These are phyloP conservation scores for Dasyprocta punctata DNA, from an alignment of 2,113 vertebrate species.

Conservation along the genomic window DNA sequence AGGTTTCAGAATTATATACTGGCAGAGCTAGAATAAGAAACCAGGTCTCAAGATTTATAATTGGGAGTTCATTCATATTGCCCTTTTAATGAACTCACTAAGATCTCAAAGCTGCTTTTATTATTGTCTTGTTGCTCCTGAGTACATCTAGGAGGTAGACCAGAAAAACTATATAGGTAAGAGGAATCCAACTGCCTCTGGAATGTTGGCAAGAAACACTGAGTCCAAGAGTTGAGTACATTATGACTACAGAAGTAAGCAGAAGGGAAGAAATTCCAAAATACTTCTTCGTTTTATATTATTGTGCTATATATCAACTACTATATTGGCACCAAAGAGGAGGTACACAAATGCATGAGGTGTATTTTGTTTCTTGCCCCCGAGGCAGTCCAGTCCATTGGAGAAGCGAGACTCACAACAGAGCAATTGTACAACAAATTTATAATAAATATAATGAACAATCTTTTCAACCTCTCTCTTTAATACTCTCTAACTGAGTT, in stretches of 20 bases:
- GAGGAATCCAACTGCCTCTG: not conserved
- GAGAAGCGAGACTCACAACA: not conserved
- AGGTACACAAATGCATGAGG: not conserved
- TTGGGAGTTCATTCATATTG: not conserved
- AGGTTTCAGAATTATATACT: not conserved
- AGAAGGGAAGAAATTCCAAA: not conserved
- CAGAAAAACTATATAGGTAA: not conserved
- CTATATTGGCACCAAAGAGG: not conserved
- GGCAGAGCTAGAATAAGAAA: not conserved
- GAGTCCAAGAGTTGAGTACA: not conserved
- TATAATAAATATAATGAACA: slow-evolving; percentile 27
- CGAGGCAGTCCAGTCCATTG: not conserved
- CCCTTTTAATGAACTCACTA: not conserved
- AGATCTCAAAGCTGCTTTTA: not conserved
- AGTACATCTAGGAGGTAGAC: not conserved
- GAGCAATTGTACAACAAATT: not conserved
- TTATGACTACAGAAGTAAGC: not conserved
- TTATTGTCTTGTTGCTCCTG: not conserved
- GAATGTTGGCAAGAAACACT: not conserved
- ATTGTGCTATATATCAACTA: not conserved
- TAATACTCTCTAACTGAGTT: not conserved
- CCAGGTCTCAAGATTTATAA: not conserved
- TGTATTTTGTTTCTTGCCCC: not conserved
- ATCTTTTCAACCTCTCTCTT: not conserved
- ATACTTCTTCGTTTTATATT: not conserved